Evolutionary conservation across 2,888 invertebrate genomes (phyloP).

Genomic region (Epistrophella euchroma): DNA sequence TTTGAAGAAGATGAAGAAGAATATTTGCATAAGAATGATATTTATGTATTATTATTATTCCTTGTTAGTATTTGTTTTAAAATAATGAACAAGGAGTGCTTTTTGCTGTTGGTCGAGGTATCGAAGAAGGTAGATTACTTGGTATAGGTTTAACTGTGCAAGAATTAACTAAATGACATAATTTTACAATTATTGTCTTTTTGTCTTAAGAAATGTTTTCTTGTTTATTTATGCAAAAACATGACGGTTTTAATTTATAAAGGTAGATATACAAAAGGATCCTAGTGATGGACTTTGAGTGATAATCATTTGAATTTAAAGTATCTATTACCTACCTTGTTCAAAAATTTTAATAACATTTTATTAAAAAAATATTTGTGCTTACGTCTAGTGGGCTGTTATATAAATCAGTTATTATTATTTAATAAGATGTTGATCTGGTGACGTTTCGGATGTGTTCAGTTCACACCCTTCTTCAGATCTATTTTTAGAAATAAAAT

Average conservation of each 20-base stretch:
- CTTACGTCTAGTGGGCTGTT: no score
- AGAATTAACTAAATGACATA: slow-evolving; percentile 11
- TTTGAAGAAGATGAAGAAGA: slow-evolving; percentile 5
- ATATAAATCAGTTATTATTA: no score
- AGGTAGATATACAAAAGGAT: neutral
- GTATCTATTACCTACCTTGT: no score
- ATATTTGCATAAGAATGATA: slow-evolving; percentile 68
- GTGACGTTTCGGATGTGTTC: no score
- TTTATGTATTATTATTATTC: slow-evolving; percentile 52
- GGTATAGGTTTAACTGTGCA: neutral
- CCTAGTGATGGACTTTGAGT: neutral
- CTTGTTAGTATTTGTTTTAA: slow-evolving; percentile 14
- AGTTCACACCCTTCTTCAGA: no score
- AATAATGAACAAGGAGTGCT: slow-evolving; percentile 12
- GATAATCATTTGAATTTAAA: slow-evolving; percentile 14
- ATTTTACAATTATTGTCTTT: slow-evolving; percentile 18
- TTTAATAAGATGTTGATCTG: no score
- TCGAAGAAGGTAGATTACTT: neutral
- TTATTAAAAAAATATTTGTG: no score
- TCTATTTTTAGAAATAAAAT: no score
- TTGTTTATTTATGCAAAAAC: slow-evolving; percentile 16
- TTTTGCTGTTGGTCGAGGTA: neutral
- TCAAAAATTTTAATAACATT: no score
- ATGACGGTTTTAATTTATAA: neutral
- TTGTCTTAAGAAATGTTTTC: neutral